phyloP scores from a whole-genome alignment of 35 echinoderm and acorn worm species.

The Acanthaster planci region DNA sequence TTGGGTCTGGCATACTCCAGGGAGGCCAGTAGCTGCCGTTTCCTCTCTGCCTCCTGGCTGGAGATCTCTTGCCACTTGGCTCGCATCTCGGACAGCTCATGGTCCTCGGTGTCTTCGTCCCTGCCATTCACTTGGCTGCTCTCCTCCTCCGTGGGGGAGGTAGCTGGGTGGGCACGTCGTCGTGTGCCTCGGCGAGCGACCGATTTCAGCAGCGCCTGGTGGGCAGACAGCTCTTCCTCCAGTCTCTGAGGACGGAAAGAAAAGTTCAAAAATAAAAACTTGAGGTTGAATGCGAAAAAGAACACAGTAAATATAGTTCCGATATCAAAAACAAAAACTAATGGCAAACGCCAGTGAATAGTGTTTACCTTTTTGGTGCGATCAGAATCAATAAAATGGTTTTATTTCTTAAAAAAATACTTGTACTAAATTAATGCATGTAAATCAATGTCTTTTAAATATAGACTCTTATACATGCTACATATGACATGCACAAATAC shows the following conservation, averaged over 20 bases:
- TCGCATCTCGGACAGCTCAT: slow-evolving; percentile 63
- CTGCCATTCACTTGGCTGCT: slow-evolving; percentile 24
- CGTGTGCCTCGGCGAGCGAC: slow-evolving; percentile 69
- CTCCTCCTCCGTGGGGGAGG: background rate
- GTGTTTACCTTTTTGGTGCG: too few relatives aligned
- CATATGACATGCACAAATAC: too few relatives aligned
- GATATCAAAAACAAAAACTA: too few relatives aligned
- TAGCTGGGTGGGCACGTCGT: slow-evolving; percentile 28
- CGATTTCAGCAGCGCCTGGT: slow-evolving; percentile 86
- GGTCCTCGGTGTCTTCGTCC: slow-evolving; percentile 57
- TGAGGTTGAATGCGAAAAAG: background rate
- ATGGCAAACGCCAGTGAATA: too few relatives aligned
- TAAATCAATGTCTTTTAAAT: too few relatives aligned
- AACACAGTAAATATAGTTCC: too few relatives aligned
- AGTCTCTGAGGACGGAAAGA: slow-evolving; percentile 71
- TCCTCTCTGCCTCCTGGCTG: slow-evolving; percentile 78
- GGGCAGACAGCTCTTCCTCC: slow-evolving; percentile 95
- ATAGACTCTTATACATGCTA: too few relatives aligned
- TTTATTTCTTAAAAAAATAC: too few relatives aligned
- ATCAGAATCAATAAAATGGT: too few relatives aligned
- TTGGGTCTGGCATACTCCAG: slow-evolving; percentile 88
- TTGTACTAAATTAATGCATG: too few relatives aligned
- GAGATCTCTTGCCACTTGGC: slow-evolving; percentile 86
- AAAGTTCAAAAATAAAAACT: background rate
- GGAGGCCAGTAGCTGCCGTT: slow-evolving; percentile 75